Percentiles rank a stretch among this genome's conserved stretches.
Evolutionary conservation across 2,797 vertebrate genomes (phyloP).

Genomic region (Hydrophis major): DNA sequence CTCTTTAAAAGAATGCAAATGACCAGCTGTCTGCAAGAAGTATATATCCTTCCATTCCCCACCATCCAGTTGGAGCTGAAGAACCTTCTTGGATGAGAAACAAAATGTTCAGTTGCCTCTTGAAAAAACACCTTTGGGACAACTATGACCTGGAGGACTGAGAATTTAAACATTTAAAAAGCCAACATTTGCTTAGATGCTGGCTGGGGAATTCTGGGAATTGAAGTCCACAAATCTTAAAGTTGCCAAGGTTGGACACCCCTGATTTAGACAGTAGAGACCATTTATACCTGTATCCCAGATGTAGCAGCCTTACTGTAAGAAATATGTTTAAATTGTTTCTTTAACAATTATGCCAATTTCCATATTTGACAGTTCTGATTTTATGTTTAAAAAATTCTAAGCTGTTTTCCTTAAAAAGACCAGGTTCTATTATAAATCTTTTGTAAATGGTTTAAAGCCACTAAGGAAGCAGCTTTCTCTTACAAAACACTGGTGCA

Average conservation of each 20-base stretch:
- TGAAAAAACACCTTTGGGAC: no score
- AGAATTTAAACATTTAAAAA: neutral
- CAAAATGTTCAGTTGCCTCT: no score
- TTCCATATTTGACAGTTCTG: neutral
- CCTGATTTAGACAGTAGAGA: neutral
- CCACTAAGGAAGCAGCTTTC: neutral
- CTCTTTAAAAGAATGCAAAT: no score
- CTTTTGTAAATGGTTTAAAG: neutral
- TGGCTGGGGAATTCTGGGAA: neutral
- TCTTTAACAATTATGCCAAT: neutral
- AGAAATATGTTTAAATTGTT: neutral
- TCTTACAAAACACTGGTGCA: neutral
- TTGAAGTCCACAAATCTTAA: neutral
- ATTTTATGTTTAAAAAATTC: neutral
- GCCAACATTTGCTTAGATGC: neutral
- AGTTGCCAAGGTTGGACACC: neutral
- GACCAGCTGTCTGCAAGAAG: no score
- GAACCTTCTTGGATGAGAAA: no score
- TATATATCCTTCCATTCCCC: no score
- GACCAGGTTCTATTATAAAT: neutral
- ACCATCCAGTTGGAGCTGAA: no score
- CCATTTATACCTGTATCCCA: neutral
- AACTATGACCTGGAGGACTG: no score
- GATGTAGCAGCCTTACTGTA: neutral
- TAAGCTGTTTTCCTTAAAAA: neutral